Evolutionary conservation across 2,797 vertebrate species (phyloP).

Genomic region (Uromys caudimaculatus): DNA sequence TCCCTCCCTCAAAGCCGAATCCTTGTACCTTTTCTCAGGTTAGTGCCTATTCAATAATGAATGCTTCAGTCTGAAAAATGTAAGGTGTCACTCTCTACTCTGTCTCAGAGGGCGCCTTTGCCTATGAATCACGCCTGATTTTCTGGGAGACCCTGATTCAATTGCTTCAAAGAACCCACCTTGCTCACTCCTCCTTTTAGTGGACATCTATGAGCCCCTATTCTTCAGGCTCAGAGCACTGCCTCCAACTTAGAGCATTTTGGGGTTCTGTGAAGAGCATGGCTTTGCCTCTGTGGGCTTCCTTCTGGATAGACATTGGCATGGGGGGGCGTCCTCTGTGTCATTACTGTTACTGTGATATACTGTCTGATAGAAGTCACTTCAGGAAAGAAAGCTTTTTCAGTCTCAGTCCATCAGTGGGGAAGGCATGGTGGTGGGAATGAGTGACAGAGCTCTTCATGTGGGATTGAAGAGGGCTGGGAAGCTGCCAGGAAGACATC

Average conservation of each 20-base stretch:
- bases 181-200: accelerated
- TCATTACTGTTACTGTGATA: neutral
- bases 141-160: neutral
- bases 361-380: neutral
- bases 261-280: neutral
- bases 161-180: neutral
- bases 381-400: neutral
- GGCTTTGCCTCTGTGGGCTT: neutral
- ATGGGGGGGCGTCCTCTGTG: neutral
- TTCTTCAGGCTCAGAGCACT: neutral
- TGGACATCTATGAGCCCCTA: accelerated
- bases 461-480: neutral
- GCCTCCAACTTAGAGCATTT: neutral
- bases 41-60: neutral
- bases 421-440: neutral
- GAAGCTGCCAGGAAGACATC: neutral
- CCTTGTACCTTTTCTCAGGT: neutral
- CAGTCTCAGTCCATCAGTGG: neutral
- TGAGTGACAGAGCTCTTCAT: neutral
- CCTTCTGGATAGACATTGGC: neutral
- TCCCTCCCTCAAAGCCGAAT: neutral
- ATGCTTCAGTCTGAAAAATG: neutral
- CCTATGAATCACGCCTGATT: neutral
- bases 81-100: accelerated
- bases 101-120: neutral